Base-by-base conservation (phyloP, 2,888 invertebrate species). In the Apantesis nais region DNA sequence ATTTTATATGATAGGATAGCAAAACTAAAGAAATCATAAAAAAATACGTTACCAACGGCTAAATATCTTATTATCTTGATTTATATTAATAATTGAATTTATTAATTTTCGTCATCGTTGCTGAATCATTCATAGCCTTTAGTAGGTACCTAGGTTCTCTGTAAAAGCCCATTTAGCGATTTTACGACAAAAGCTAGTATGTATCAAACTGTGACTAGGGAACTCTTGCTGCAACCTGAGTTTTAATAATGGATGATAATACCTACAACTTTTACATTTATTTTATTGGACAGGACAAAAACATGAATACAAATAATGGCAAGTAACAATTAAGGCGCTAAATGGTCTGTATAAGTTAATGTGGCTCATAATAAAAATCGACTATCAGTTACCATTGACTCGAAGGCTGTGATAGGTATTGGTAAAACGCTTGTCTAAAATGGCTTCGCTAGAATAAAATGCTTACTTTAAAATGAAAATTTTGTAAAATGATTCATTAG, bases 111-210 rank as follows among this genome's bases (percentile, higher is more conserved):
- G 22, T 34, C 5, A 39, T 58, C 22, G 58, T 58, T 66, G 37
- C 63, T 67, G 67, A 67, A 70, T 65, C 61, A 65, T 48, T 22
- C 52, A 52, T 60, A 75, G 67, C 80, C 76, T 76, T 61, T 37
- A 58, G 31, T 25, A 62, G 72, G 61, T 60, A 73, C 71, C 62
- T 34, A 25, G 58, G 31, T 52, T 66, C n/a, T 48, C 66, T 31
- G 62, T 77, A 60, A 72, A 75, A 76, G 73, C 74, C 71, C 55
- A 81, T 79, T 82, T 83, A 89, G 89, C 89, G 70, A 76, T 80
- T 76, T 74, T 78, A 83, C 82, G 81, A 88, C 86, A 87, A 85
- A 91, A 91, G 90, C 89, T 79, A 82, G 75, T 41, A n/a, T 29
- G 75, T 34, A 19, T 29, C 55, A 68, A 68, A 64, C 39, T 29